Percentiles rank a stretch among this genome's conserved stretches.
phyloP scores from a whole-genome alignment of 2,888 invertebrate species.

The Himalopsyche kuldschensis region DNA sequence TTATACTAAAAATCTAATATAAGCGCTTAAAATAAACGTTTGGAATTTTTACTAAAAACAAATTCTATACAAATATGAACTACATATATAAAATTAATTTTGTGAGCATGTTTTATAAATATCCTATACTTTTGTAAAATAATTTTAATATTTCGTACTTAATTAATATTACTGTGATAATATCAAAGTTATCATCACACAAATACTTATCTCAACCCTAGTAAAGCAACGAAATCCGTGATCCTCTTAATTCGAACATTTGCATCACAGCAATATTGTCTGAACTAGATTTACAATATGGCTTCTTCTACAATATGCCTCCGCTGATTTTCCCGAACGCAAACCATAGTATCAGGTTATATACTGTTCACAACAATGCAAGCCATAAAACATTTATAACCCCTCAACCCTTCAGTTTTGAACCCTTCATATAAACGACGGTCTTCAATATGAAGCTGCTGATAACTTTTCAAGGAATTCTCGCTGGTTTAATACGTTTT shows the following conservation, averaged over 20 bases:
- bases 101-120: no score
- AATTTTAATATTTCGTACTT: no score
- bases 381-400: not conserved
- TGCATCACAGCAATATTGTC: not conserved
- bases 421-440: not conserved
- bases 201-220: no score
- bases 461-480: not conserved
- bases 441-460: not conserved
- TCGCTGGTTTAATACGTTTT: not conserved
- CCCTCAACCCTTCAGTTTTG: not conserved
- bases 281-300: not conserved
- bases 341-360: not conserved
- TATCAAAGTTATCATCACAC: no score
- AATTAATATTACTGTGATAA: no score
- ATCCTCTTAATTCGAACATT: not conserved
- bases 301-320: not conserved
- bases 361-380: not conserved
- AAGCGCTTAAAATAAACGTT: no score
- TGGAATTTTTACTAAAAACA: no score
- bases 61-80: no score
- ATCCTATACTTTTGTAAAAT: no score
- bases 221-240: not conserved
- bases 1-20: no score
- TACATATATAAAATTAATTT: no score
- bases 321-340: not conserved